These are phyloP conservation scores for Chelon auratus DNA, from an alignment of 2,797 vertebrate genomes.

Conservation along the genomic window DNA sequence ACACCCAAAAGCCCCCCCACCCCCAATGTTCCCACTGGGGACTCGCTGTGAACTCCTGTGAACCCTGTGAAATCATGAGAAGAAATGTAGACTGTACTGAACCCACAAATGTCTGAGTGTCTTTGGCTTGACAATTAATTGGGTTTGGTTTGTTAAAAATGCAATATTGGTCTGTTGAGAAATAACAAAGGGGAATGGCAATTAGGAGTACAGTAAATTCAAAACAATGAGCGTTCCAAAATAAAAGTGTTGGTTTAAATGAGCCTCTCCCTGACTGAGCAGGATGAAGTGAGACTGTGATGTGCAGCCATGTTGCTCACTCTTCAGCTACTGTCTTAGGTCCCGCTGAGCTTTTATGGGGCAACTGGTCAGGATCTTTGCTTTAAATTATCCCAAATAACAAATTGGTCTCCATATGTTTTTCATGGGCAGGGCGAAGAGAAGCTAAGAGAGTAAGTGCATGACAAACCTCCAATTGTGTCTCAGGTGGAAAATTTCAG, in stretches of 20 bases:
- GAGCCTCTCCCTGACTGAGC: constrained; percentile 32
- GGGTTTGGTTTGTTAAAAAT: constrained; percentile 61
- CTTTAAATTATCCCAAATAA: constrained; percentile 76
- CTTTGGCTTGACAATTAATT: constrained; percentile 73
- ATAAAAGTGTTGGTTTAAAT: constrained; percentile 39
- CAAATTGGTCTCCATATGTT: constrained; percentile 71
- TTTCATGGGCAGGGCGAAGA: constrained; percentile 70
- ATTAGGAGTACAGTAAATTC: constrained; percentile 62
- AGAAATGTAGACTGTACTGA: constrained; percentile 72
- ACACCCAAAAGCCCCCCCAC: constrained; percentile 66
- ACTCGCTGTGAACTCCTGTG: constrained; percentile 76
- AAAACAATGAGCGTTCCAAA: constrained; percentile 56
- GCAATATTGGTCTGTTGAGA: constrained; percentile 58
- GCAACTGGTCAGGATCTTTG: constrained; percentile 45
- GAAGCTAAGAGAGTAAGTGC: constrained; percentile 70
- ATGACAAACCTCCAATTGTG: constrained; percentile 86
- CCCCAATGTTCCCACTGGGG: constrained; percentile 62
- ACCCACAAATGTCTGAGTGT: constrained; percentile 72
- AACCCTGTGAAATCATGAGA: constrained; percentile 74
- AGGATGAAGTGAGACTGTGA: constrained; percentile 33
- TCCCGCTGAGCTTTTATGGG: constrained; percentile 65
- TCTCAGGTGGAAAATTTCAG: constrained; percentile 81
- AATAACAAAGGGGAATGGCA: constrained; percentile 63
- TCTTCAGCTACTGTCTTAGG: constrained; percentile 47
- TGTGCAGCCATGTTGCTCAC: constrained; percentile 12